Percentiles rank a stretch among this genome's conserved stretches.
phyloP scores from a whole-genome alignment of 2,888 invertebrate genomes.

The Ochlodes sylvanus region DNA sequence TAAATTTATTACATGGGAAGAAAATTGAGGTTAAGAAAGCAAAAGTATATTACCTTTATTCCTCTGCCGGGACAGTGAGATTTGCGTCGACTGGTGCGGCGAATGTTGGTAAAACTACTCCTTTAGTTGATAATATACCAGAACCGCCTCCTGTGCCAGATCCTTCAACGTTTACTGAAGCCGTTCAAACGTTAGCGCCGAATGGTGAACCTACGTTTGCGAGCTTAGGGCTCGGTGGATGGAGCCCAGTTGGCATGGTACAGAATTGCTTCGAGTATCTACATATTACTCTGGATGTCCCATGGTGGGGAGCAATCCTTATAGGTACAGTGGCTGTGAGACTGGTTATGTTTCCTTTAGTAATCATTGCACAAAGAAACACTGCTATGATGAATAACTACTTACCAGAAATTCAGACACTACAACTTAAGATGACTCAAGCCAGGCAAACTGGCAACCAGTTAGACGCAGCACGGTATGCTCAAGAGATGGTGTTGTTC shows the following conservation, averaged over 20 bases:
- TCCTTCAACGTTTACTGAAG: constrained; percentile 61
- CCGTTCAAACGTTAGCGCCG: constrained; percentile 70
- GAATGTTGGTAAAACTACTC: constrained; percentile 60
- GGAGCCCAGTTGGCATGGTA: constrained; percentile 92
- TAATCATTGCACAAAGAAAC: constrained; percentile 92
- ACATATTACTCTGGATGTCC: constrained; percentile 92
- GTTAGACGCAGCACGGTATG: constrained; percentile 90
- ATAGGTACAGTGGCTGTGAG: constrained; percentile 92
- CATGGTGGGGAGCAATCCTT: constrained; percentile 97
- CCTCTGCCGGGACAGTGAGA: constrained; percentile 67
- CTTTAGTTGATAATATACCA: constrained; percentile 69
- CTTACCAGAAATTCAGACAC: constrained; percentile 92
- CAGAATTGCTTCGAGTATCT: constrained; percentile 92
- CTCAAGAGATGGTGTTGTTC: constrained; percentile 91
- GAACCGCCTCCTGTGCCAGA: constrained; percentile 79
- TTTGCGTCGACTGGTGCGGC: constrained; percentile 64
- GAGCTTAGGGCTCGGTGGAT: constrained; percentile 93
- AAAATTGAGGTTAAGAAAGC: constrained; percentile 81
- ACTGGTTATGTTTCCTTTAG: constrained; percentile 92
- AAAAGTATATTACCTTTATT: constrained; percentile 74
- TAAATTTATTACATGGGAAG: constrained; percentile 70
- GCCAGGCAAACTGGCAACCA: constrained; percentile 94
- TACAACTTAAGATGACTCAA: constrained; percentile 94
- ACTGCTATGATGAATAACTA: constrained; percentile 92
- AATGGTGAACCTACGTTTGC: constrained; percentile 91